phyloP scores from a whole-genome alignment of 2,888 invertebrate genomes.

The Hirtodrosophila histrioides region DNA sequence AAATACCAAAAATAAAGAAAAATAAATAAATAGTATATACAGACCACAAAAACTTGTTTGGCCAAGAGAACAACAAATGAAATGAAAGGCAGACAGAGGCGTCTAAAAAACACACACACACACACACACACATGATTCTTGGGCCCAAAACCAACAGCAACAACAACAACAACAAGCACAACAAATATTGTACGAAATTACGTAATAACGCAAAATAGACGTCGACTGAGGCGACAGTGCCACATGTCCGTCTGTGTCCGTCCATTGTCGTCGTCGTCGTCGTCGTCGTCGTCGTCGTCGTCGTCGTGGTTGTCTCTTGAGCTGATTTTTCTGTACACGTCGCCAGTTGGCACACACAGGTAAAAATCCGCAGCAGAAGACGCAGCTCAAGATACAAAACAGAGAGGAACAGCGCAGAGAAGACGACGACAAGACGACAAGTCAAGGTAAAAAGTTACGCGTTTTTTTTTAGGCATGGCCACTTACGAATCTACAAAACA shows the following conservation, averaged over 20 bases:
- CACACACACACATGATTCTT: conserved; percentile 32
- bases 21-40: conserved; percentile 35
- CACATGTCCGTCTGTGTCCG: conserved; percentile 50
- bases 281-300: too few relatives aligned
- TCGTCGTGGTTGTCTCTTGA: conserved; percentile 22
- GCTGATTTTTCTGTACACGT: conserved; percentile 52
- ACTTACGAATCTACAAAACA: conserved; percentile 20
- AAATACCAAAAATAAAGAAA: conserved; percentile 23
- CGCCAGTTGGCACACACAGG: conserved; percentile 51
- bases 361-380: conserved; percentile 6
- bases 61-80: conserved; percentile 54
- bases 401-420: not conserved
- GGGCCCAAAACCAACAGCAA: conserved; percentile 41
- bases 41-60: conserved; percentile 49
- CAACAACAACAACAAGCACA: conserved; percentile 10
- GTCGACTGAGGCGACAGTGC: conserved; percentile 43
- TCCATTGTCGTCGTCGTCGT: conserved; percentile 17
- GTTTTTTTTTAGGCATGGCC: conserved; percentile 47
- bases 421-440: conserved; percentile 55
- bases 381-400: conserved; percentile 5
- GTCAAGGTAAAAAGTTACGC: conserved; percentile 78
- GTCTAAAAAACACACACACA: conserved; percentile 24
- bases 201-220: conserved; percentile 67
- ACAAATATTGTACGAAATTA: conserved; percentile 47
- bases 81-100: conserved; percentile 60